Percentiles rank a stretch among this genome's conserved stretches.
These are phyloP conservation scores for Proctacanthus coquilletti DNA, from an alignment of 1,140 invertebrate species.

Conservation along the genomic window DNA sequence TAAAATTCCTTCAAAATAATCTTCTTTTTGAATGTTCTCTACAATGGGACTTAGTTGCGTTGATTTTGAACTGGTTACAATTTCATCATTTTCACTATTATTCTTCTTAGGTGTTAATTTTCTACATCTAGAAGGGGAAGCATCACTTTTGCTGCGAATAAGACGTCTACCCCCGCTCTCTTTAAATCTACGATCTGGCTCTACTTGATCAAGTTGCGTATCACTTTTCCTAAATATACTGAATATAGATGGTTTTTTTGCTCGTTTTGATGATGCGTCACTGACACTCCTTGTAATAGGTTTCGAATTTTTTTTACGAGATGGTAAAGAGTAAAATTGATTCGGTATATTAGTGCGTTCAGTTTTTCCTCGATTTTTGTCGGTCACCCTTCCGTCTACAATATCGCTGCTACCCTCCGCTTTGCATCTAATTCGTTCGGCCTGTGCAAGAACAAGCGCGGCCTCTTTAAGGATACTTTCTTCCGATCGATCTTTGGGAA, in stretches of 20 bases:
- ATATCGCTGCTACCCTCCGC: constrained; percentile 26
- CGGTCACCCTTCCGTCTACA: constrained; percentile 12
- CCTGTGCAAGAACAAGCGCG: constrained; percentile 24
- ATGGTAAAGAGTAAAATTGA: constrained; percentile 24
- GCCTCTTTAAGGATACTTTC: constrained; percentile 27
- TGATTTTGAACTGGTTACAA: constrained; percentile 28
- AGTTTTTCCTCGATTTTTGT: constrained; percentile 23
- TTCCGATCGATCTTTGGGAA: constrained; percentile 24
- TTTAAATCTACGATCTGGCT: constrained; percentile 21
- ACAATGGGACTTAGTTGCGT: constrained; percentile 63
- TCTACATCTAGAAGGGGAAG: constrained; percentile 23
- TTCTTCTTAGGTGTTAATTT: neutral
- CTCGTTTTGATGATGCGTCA: constrained; percentile 34
- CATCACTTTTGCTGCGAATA: constrained; percentile 50
- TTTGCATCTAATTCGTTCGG: constrained; percentile 25
- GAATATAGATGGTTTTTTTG: constrained; percentile 36
- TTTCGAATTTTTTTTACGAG: constrained; percentile 21
- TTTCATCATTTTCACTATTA: constrained; percentile 28
- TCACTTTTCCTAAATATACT: constrained; percentile 36
- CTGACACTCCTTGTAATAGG: constrained; percentile 31
- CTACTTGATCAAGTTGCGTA: constrained; percentile 16
- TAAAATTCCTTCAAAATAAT: constrained; percentile 39
- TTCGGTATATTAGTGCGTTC: constrained; percentile 8
- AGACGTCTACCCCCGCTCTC: constrained; percentile 20
- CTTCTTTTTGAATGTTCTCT: constrained; percentile 45